Evolutionary conservation across 2,797 vertebrate genomes (phyloP), one percentile per base, ranked within the genome.

Genomic region (Galaxias olidus): DNA sequence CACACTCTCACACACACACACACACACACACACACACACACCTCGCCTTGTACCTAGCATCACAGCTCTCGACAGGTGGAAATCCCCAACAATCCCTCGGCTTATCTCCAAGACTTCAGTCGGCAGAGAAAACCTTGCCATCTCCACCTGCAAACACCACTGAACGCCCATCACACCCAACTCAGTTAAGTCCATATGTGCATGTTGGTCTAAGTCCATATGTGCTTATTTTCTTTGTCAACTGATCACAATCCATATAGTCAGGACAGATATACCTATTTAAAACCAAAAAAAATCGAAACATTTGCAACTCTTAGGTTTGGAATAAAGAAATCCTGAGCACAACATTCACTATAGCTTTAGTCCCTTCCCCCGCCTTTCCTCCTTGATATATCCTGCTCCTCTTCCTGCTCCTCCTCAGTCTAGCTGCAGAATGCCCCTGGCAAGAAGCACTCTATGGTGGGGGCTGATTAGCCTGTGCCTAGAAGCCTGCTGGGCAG

Each of bases 71-170:
- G 73, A 81, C 72, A 80, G 64, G 65, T 75, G 68, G 74, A 88
- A 87, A 82, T 80, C 72, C 81, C 73, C 72, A 54, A 70, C 61
- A 72, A 82, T 82, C 73, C 78, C 65, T 63, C 54, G 19, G 48
- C 47, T 67, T 19, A 66, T 40, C 57, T 43, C 50, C 18, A 20
- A 11, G 43, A n/a, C 9, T 43, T 18, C 48, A 64, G 48, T 15
- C 56, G n/a, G 61, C 17, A 43, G 18, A 51, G 17, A 69, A 50
- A 56, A 71, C 46, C 55, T 67, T 59, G 60, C 48, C 40, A 42
- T n/a, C 42, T 72, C 55, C 61, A 55, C 50, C 64, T 69, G 7
- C 1, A 72, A n/a, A 81, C 78, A 71, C 65, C n/a, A 66, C 59
- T 61, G 59, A 59, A 53, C 61, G 77, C 56, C 55, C 56, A 30